phyloP scores from a whole-genome alignment of 2,113 vertebrate genomes.

The Cynoglossus semilaevis region DNA sequence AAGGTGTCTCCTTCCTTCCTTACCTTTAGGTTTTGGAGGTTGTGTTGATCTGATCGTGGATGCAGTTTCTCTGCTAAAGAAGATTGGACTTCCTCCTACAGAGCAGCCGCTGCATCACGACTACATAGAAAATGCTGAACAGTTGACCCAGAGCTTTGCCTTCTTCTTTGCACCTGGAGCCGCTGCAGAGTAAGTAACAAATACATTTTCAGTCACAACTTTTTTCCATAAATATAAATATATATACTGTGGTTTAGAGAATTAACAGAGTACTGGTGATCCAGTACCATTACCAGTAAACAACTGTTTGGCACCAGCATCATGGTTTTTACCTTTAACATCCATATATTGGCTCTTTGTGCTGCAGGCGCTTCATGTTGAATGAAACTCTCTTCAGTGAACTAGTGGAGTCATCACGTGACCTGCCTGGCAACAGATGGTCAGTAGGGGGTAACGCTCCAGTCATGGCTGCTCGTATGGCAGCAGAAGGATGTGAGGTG shows the following conservation, averaged over 20 bases:
- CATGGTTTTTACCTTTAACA: too few species aligned
- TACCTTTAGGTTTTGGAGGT: constrained; percentile 78
- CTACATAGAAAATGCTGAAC: constrained; percentile 74
- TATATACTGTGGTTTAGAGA: background rate
- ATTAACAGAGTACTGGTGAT: too few species aligned
- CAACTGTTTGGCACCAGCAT: too few species aligned
- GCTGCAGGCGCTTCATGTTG: constrained; percentile 74
- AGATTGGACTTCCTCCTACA: constrained; percentile 71
- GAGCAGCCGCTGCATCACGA: constrained; percentile 77
- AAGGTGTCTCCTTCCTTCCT: background rate
- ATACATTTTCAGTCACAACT: background rate
- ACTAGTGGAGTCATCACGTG: constrained; percentile 78
- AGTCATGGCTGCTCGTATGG: constrained; percentile 82
- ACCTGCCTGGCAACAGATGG: constrained; percentile 81
- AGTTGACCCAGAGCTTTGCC: constrained; percentile 81
- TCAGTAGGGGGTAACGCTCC: constrained; percentile 82
- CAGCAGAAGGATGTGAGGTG: constrained; percentile 80
- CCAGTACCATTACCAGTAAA: too few species aligned
- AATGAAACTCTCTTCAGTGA: constrained; percentile 79
- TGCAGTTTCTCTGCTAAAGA: constrained; percentile 75
- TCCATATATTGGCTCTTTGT: background rate
- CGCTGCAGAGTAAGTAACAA: constrained; percentile 79
- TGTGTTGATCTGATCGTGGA: constrained; percentile 83
- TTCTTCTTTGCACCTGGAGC: constrained; percentile 84
- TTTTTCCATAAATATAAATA: background rate